Evolutionary conservation across 2,888 invertebrate genomes (phyloP).

Genomic region (Drymonia ruficornis): DNA sequence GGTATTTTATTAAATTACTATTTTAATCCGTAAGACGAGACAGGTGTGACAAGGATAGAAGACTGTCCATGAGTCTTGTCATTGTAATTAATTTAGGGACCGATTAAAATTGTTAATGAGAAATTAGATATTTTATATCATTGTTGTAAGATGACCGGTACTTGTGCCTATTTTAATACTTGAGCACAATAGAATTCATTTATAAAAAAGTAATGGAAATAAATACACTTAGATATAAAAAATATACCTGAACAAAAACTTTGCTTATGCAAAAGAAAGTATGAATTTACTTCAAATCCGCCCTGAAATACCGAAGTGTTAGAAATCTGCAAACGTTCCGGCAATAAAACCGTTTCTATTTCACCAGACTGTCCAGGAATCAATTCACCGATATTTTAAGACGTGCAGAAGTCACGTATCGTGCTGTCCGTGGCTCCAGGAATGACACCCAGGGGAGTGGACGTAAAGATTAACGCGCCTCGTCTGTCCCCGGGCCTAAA

Average conservation of each 20-base stretch:
- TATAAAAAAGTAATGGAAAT: background rate
- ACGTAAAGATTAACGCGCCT: constrained; percentile 73
- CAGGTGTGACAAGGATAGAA: constrained; percentile 36
- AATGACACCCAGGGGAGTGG: constrained; percentile 70
- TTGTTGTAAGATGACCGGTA: constrained; percentile 20
- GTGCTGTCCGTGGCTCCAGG: constrained; percentile 47
- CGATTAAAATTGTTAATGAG: constrained; percentile 37
- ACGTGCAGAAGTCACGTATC: constrained; percentile 70
- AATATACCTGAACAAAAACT: no score
- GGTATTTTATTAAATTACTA: constrained; percentile 5
- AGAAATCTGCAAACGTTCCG: background rate
- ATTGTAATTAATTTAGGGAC: constrained; percentile 44
- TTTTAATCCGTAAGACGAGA: constrained; percentile 36
- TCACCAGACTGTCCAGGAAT: constrained; percentile 34
- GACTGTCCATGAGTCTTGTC: constrained; percentile 40
- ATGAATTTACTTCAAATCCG: no score
- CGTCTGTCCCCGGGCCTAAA: constrained; percentile 75
- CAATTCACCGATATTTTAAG: constrained; percentile 53
- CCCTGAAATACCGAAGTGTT: background rate
- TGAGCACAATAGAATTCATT: constrained; percentile 6
- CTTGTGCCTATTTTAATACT: constrained; percentile 24
- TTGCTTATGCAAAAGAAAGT: no score
- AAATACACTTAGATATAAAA: background rate
- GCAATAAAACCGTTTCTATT: constrained; percentile 11
- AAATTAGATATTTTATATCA: constrained; percentile 25